Percentiles rank a stretch among this genome's conserved stretches.
phyloP scores from a whole-genome alignment of 1,140 invertebrate species.

The Drosophila nigrodunni region DNA sequence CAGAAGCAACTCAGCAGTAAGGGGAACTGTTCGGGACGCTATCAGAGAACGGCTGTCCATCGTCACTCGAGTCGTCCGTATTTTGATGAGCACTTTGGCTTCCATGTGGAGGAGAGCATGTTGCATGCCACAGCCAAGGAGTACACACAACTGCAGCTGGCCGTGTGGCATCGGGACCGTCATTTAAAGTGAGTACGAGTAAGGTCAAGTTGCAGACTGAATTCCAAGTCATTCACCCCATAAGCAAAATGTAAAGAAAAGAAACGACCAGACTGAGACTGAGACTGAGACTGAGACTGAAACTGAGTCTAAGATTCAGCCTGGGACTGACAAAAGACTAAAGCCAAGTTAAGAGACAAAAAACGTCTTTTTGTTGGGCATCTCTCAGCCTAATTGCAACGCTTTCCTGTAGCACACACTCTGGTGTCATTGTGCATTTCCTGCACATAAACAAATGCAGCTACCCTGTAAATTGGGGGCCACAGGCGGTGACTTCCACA shows the following conservation, averaged over 20 bases:
- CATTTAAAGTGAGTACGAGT: conserved; percentile 85
- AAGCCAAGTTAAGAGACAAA: neutral
- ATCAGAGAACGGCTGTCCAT: conserved; percentile 86
- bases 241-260: neutral
- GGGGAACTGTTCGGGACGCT: conserved; percentile 44
- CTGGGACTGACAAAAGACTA: conserved; percentile 14
- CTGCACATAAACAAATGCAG: conserved; percentile 74
- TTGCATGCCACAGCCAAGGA: conserved; percentile 18
- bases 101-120: conserved; percentile 60
- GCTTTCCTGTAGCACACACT: conserved; percentile 70
- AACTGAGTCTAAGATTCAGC: neutral
- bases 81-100: conserved; percentile 85
- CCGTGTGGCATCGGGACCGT: conserved; percentile 86
- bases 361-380: neutral
- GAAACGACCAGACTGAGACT: neutral
- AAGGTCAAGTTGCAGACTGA: conserved; percentile 62
- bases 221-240: conserved; percentile 13
- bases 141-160: conserved; percentile 79
- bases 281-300: neutral
- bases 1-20: neutral
- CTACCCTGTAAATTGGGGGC: neutral
- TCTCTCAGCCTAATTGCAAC: conserved; percentile 73
- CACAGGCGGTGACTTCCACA: conserved; percentile 24
- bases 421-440: conserved; percentile 66
- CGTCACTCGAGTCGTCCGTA: conserved; percentile 85